Percentiles rank a stretch among this genome's conserved stretches.
Evolutionary conservation across 2,113 vertebrate species (phyloP).

Genomic region (Motacilla alba): DNA sequence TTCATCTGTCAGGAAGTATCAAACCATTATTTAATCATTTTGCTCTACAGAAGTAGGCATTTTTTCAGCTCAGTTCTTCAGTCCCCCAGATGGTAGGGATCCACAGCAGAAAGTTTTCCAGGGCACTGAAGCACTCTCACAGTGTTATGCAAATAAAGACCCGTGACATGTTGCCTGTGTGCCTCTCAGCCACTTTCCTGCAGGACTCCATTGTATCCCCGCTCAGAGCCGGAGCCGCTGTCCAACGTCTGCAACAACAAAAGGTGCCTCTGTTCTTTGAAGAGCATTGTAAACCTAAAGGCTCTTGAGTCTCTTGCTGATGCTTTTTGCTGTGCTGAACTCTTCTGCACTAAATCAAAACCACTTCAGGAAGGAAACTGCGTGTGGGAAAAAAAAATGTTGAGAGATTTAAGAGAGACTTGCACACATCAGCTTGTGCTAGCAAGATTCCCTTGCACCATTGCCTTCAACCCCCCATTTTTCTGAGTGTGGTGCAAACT

Average conservation of each 20-base stretch:
- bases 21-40: not conserved
- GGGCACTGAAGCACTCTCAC: not conserved
- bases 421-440: accelerated
- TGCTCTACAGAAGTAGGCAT: not conserved
- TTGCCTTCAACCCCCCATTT: not conserved
- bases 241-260: not conserved
- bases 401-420: not conserved
- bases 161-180: not conserved
- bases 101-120: not conserved
- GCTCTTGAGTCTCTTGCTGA: not conserved
- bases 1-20: not conserved
- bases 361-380: conserved; percentile 27
- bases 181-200: not conserved
- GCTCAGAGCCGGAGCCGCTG: not conserved
- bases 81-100: not conserved
- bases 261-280: conserved; percentile 21
- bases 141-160: not conserved
- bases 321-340: not conserved
- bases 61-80: not conserved
- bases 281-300: not conserved
- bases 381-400: not conserved
- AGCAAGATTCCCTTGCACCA: not conserved
- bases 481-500: not conserved
- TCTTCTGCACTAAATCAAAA: not conserved
- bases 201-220: not conserved